Percentiles rank a stretch among this genome's conserved stretches.
These are phyloP conservation scores for Cataglyphis rosenhaueri DNA, from an alignment of 2,888 invertebrate species.

Conservation along the genomic window DNA sequence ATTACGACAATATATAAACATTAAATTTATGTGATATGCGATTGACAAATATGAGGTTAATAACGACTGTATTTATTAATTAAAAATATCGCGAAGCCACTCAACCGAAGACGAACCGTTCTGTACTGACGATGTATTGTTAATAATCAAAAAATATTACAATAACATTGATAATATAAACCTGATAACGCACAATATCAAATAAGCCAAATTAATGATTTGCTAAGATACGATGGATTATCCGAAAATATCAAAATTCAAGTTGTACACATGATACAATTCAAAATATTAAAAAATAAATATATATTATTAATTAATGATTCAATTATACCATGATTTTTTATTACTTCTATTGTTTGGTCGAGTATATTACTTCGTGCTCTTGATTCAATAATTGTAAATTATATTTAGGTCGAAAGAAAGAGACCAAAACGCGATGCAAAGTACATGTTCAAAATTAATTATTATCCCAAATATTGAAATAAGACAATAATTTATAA, in stretches of 20 bases:
- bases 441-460: too few relatives aligned
- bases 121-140: neutral
- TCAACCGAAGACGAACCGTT: neutral
- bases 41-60: neutral
- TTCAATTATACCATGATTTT: neutral
- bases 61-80: neutral
- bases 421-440: too few relatives aligned
- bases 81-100: neutral
- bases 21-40: neutral
- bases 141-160: neutral
- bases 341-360: neutral
- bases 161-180: neutral
- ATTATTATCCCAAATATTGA: too few relatives aligned
- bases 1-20: neutral
- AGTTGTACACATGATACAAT: neutral
- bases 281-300: neutral
- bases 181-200: neutral
- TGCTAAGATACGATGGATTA: neutral
- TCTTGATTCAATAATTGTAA: too few relatives aligned
- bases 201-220: neutral
- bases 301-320: neutral
- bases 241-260: neutral
- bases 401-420: too few relatives aligned
- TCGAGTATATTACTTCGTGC: neutral
- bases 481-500: too few relatives aligned